phyloP scores from a whole-genome alignment of 2,797 vertebrate genomes.

The Enteromius treurensis region DNA sequence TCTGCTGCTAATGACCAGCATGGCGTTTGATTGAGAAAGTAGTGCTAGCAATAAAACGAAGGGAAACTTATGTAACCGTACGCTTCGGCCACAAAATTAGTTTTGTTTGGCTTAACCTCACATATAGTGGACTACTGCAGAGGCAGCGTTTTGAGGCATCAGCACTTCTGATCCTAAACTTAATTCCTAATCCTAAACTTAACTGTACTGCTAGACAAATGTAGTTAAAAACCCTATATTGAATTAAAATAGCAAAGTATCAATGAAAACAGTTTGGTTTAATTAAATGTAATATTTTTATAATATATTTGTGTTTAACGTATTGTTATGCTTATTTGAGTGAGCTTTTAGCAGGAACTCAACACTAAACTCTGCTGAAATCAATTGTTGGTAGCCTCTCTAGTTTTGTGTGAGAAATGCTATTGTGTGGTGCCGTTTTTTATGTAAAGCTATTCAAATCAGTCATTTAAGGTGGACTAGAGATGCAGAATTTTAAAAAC shows the following conservation, averaged over 20 bases:
- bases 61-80: constrained; percentile 17
- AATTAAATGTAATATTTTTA: neutral
- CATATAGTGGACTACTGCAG: constrained; percentile 1
- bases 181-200: neutral
- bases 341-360: neutral
- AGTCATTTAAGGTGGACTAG: neutral
- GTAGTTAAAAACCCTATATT: neutral
- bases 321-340: neutral
- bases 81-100: constrained; percentile 7
- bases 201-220: neutral
- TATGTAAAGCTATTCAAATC: neutral
- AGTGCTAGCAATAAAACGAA: constrained; percentile 22
- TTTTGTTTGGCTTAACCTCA: constrained; percentile 8
- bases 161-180: neutral
- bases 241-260: neutral
- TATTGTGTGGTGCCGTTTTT: neutral
- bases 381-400: no score
- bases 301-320: neutral
- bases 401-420: neutral
- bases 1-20: constrained; percentile 29
- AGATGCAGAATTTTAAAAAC: neutral
- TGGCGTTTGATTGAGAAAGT: constrained; percentile 49
- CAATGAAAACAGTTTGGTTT: neutral
- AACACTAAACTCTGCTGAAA: neutral
- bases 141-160: constrained; percentile 21